These are phyloP conservation scores for Podargus strigoides DNA, from an alignment of 2,797 vertebrate genomes.

Conservation along the genomic window DNA sequence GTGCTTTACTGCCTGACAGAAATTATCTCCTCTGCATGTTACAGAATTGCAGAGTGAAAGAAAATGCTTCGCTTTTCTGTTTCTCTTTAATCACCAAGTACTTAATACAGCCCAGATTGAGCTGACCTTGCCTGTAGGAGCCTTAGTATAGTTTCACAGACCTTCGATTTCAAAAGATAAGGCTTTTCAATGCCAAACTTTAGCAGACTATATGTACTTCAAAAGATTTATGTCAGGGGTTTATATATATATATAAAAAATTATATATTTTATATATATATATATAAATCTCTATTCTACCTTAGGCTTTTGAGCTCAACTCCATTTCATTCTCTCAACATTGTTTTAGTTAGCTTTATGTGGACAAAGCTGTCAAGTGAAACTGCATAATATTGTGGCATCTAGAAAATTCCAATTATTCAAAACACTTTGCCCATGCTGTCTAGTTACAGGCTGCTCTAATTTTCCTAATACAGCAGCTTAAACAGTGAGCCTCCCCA, in stretches of 20 bases:
- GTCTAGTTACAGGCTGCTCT: background rate
- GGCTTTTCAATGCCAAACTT: background rate
- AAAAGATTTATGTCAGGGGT: background rate
- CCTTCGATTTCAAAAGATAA: background rate
- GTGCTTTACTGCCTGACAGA: background rate
- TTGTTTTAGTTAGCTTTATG: background rate
- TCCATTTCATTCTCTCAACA: background rate
- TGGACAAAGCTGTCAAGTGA: background rate
- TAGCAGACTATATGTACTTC: background rate
- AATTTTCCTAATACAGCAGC: background rate
- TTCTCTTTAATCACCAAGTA: background rate
- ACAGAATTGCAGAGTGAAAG: background rate
- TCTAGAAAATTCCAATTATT: background rate
- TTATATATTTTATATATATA: background rate
- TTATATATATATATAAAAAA: background rate
- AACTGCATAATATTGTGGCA: background rate
- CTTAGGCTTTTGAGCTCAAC: background rate
- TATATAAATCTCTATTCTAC: background rate
- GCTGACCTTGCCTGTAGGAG: background rate
- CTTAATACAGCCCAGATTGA: background rate
- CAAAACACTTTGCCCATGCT: background rate
- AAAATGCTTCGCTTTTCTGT: background rate
- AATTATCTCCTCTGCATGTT: background rate
- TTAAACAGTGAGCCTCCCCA: background rate
- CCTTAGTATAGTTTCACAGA: background rate